Base-by-base conservation (phyloP, 2,113 vertebrate species). In the Pomatostomus ruficeps region DNA sequence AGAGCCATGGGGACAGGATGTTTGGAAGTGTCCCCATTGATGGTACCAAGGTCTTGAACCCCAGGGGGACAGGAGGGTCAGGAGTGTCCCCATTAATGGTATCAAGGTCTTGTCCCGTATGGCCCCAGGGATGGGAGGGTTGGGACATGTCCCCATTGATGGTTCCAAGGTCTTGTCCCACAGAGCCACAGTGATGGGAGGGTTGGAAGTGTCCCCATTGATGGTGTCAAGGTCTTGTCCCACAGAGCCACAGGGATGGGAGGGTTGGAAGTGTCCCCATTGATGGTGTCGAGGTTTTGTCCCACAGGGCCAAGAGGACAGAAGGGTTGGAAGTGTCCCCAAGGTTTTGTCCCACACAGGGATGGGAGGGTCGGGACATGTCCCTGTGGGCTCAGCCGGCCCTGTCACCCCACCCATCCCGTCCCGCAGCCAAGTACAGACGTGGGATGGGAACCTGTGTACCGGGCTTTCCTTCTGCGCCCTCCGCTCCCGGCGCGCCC, bases 381-480 rank as follows among this genome's bases (percentile, higher is more conserved):
- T n/a, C n/a, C n/a, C n/a, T n/a, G n/a, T 4, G 52, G 70, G 70
- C 78, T 68, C 78, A 68, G 70, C 29, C 54, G 29, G 10, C 62
- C 77, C 46, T 29, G 17, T 21, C 72, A 20, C 13, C 29, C 22
- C 0, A 2, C 13, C 63, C 87, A 84, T 54, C 73, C 18, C 84
- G 2, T 2, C 33, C 93, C 76, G 0, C 73, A n/a, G 80, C 13
- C 92, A 96, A 96, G 88, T 84, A 96, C 31, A 94, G 88, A 96
- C 17, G 85, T 73, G 95, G 95, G 96, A 97, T 95, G 97, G 97
- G 97, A 98, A 98, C 98, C 98, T 98, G 97, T 97, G 96, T 98
- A 98, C 98, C 97, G 93, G 97, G 97, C 97, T 97, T 98, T 97
- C 98, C 97, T 97, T 98, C 98, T 66, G 97, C 9, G 2, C 97